These are phyloP conservation scores for Pao palembangensis DNA, from an alignment of 2,113 vertebrate genomes.

Conservation along the genomic window DNA sequence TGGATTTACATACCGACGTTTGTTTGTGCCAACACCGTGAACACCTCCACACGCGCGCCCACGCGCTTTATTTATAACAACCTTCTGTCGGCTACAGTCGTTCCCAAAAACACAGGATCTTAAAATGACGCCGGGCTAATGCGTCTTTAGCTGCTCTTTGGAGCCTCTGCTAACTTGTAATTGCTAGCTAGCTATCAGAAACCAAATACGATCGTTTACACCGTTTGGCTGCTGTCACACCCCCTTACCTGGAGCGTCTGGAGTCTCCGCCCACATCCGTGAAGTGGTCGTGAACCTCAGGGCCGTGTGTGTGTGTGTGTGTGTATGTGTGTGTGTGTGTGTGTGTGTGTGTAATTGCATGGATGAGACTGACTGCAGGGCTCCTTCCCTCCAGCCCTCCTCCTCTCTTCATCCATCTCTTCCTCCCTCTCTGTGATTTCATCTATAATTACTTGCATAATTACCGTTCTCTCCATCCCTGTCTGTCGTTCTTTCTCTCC, in stretches of 20 bases:
- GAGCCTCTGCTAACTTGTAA: too few species aligned
- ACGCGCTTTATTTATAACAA: conserved; percentile 24
- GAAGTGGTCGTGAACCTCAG: too few species aligned
- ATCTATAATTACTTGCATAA: conserved; percentile 77
- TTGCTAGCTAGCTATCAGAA: too few species aligned
- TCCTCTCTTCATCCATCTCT: conserved; percentile 19
- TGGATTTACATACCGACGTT: conserved; percentile 43
- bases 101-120: not conserved
- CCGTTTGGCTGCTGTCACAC: not conserved
- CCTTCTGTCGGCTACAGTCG: conserved; percentile 27
- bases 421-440: conserved; percentile 61
- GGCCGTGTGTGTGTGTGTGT: conserved; percentile 25
- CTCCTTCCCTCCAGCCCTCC: conserved; percentile 43
- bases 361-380: conserved; percentile 52
- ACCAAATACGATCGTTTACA: too few species aligned
- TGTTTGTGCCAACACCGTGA: conserved; percentile 40
- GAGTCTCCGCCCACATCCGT: too few species aligned
- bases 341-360: conserved; percentile 68
- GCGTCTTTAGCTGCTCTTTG: not conserved
- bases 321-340: conserved; percentile 36
- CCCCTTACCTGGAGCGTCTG: too few species aligned
- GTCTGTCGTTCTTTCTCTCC: conserved; percentile 22
- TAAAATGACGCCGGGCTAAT: conserved; percentile 4
- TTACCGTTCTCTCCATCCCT: conserved; percentile 69
- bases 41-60: conserved; percentile 43